Evolutionary conservation across 2,113 vertebrate species (phyloP), one percentile per base, ranked within the genome.

Genomic region (Scomber scombrus): DNA sequence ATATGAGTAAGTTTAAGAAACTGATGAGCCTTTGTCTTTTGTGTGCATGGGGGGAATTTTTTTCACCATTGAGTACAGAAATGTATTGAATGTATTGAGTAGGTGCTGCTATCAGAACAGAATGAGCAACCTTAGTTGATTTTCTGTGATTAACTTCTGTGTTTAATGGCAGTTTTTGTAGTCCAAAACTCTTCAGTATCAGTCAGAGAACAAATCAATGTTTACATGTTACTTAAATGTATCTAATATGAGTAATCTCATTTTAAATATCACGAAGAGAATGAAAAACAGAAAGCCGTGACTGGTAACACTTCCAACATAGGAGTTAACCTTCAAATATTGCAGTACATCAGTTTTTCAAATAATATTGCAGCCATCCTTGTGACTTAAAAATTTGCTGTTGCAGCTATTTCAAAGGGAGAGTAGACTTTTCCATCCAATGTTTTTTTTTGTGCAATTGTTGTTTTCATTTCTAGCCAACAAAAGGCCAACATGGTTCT

Each of bases 381-480:
- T 63, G 43, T 23, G 45, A 52, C 18, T 68, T 43, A 3, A 45
- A 26, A 34, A 71, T 13, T 19, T 40, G 29, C 57, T 1, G 8
- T 62, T 71, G 81, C 61, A 75, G 60, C 70, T 56, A 3, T 67
- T 61, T 58, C 14, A 62, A 11, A 26, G 1, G 2, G 29, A 12
- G 14, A 47, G 19, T 43, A 50, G 45, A 68, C 64, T 66, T 71
- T 54, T 5, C 8, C 11, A 21, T 26, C 23, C 23, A 26, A 26
- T 26, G 52, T 50, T 12, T 43, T 43, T 19, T 67, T 62, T 63
- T 31, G 47, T 63, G 13, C 0, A 21, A 6, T 60, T 68, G 0
- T 70, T 46, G 16, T 62, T n/a, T 15, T 23, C 31, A 46, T 57
- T 80, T 67, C 70, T 69, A 43, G 21, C 9, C 61, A 8, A 47